A percentile compares a stretch with the other conserved stretches of the same genome.
Evolutionary conservation across 2,113 vertebrate genomes (phyloP).

Genomic region (Nesoenas mayeri): DNA sequence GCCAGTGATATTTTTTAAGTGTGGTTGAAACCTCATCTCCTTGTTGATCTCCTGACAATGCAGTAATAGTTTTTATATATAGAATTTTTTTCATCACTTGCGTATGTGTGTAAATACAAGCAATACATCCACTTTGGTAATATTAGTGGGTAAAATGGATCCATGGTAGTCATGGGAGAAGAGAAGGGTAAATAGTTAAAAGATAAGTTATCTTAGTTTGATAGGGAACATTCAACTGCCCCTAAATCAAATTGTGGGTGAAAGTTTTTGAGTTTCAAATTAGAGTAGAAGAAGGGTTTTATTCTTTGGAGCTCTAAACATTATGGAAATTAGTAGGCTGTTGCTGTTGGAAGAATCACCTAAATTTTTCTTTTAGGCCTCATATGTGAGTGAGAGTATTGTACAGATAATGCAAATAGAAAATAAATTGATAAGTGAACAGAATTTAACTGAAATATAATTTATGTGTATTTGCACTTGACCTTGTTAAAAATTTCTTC

Average conservation of each 20-base stretch:
- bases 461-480: neutral
- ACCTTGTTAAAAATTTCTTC: neutral
- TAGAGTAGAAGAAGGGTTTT: neutral
- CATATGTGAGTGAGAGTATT: neutral
- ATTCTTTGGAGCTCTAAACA: neutral
- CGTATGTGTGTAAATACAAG: rapidly evolving
- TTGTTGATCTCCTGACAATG: neutral
- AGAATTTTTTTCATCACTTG: neutral
- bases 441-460: neutral
- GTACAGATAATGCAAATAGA: neutral
- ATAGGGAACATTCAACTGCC: neutral
- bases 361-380: neutral
- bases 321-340: neutral
- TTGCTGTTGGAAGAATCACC: neutral
- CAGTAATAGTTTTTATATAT: neutral
- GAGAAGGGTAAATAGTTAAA: neutral
- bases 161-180: neutral
- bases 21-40: neutral
- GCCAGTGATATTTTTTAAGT: neutral
- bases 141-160: neutral
- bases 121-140: neutral
- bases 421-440: neutral
- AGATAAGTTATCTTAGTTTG: neutral
- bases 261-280: neutral
- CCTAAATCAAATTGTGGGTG: neutral